Evolutionary conservation across 2,797 vertebrate species (phyloP), one percentile per base, ranked within the genome.

Genomic region (Arvicola amphibius): DNA sequence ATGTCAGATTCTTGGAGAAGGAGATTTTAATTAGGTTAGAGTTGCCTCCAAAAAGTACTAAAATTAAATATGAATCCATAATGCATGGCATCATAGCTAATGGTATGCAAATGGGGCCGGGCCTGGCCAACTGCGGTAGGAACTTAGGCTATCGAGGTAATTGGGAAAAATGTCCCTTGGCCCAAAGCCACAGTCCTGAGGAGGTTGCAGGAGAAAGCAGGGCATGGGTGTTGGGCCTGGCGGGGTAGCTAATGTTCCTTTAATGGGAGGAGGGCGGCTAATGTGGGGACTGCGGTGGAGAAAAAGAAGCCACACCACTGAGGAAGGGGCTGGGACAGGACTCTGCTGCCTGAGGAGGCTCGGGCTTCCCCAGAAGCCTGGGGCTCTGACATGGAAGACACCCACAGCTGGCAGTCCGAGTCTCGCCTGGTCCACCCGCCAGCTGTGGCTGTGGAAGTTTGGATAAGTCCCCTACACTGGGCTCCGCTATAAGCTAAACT

Each of bases 101-200:
- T 97, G 97, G 96, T 51, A 96, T 97, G 98, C 97, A 98, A 97
- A 98, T 98, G 48, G 79, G 88, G 94, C 91, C 61, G 91, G 96
- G 88, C 97, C 94, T 40, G 89, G 96, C 87, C 40, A 3, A 56
- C 94, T 96, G 94, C 94, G 77, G 43, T 43, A 48, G 83, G 95
- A 94, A 97, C 93, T 92, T 78, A 40, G 98, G 96, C 95, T 79
- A 73, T 95, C 27, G 81, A 80, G 27, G 90, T 98, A 96, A 97
- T 89, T 97, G 98, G 97, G 79, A 93, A 96, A 97, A 97, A 98
- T 79, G 96, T 97, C 97, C 97, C 94, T 96, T 96, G 96, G 93
- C 95, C 51, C 63, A 79, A 61, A 97, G 97, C 77, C 94, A 94
- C 61, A 65, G 90, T 91, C 89, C 91, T 94, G 32, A 79, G 86